Conservation (phyloP, 2,797 vertebrate genomes). For the Setipinna tenuifilis region DNA sequence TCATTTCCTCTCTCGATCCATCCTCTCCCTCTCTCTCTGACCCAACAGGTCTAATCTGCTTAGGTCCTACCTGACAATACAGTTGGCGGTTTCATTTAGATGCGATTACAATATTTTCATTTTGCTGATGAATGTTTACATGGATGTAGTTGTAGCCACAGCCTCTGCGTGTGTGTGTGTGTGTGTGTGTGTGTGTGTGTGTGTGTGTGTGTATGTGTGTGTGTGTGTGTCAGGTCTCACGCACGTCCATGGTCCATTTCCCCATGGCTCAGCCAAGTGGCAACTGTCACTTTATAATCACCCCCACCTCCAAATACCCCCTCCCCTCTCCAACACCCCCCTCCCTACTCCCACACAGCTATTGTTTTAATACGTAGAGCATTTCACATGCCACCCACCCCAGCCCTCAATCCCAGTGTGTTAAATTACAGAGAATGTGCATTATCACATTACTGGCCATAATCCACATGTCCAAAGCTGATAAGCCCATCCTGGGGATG, state of each 20-base stretch:
- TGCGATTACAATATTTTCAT: slow-evolving; percentile 24
- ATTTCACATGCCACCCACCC: slow-evolving; percentile 6
- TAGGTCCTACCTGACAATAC: slow-evolving; percentile 10
- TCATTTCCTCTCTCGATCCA: background rate
- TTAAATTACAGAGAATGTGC: slow-evolving; percentile 75
- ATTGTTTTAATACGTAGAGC: slow-evolving; percentile 47
- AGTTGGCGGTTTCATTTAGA: slow-evolving; percentile 19
- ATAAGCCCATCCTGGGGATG: slow-evolving; percentile 76
- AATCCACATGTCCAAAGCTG: slow-evolving; percentile 77
- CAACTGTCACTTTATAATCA: background rate
- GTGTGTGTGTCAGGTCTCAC: background rate
- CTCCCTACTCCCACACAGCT: slow-evolving; percentile 48
- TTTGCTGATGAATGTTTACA: slow-evolving; percentile 17
- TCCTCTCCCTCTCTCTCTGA: background rate
- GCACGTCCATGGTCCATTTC: background rate
- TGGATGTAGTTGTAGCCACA: background rate
- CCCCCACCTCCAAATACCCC: background rate
- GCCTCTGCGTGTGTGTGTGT: background rate
- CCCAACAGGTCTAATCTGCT: slow-evolving; percentile 15
- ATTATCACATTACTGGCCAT: slow-evolving; percentile 77
- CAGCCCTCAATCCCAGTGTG: slow-evolving; percentile 33
- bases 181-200: background rate
- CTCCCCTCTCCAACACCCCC: slow-evolving; percentile 40
- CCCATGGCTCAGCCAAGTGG: background rate
- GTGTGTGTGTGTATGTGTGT: background rate